phyloP scores from a whole-genome alignment of 2,113 vertebrate species.

The Panthera uncia region DNA sequence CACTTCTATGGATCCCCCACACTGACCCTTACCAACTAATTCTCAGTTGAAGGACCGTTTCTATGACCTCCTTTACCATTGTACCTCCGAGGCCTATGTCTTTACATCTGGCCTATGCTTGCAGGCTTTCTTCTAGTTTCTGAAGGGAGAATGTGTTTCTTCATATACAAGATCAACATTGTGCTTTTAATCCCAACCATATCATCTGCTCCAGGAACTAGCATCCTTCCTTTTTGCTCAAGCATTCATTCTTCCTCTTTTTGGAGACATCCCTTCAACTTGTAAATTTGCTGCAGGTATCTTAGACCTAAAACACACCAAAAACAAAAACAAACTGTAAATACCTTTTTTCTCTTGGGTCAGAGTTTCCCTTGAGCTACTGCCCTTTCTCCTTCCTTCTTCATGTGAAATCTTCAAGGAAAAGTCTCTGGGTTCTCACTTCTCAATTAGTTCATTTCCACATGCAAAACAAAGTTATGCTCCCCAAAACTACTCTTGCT shows the following conservation, averaged over 20 bases:
- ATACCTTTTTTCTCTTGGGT: background rate
- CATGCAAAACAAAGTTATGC: background rate
- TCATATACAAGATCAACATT: background rate
- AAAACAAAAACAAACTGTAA: background rate
- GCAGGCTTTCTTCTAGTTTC: background rate
- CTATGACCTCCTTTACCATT: background rate
- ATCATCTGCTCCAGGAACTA: background rate
- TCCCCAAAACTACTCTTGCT: background rate
- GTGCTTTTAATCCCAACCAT: accelerated
- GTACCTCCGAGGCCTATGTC: background rate
- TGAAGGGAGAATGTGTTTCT: no score
- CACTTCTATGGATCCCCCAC: background rate
- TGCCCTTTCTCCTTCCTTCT: background rate
- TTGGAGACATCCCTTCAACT: background rate
- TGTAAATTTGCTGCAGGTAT: background rate
- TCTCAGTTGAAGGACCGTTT: background rate
- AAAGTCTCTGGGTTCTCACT: background rate
- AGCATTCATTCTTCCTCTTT: background rate
- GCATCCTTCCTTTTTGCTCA: background rate
- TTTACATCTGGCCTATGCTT: background rate
- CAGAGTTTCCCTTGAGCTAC: background rate
- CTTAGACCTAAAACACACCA: background rate
- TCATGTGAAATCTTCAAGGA: background rate
- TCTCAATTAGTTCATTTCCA: background rate
- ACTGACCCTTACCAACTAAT: background rate